Conservation (phyloP, 64 coral and sea anemone species). For the Montipora cactus region DNA sequence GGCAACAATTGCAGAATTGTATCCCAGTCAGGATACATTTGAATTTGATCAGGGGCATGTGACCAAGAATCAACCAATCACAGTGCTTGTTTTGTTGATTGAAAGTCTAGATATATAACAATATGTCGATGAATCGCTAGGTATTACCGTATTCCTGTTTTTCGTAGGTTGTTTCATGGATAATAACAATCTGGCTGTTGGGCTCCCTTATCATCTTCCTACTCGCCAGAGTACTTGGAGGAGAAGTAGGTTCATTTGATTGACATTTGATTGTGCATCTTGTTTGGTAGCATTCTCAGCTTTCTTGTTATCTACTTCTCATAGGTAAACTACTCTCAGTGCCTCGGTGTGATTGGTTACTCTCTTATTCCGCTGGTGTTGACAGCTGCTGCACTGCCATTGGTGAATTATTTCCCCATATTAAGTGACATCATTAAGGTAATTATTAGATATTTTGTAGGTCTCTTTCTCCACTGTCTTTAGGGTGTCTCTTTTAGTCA, state of each 20-base stretch:
- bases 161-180: conserved; percentile 95
- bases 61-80: too few species aligned
- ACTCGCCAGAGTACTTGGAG: conserved; percentile 94
- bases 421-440: conserved; percentile 85
- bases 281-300: not conserved
- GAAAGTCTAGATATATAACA: too few species aligned
- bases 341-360: conserved; percentile 98
- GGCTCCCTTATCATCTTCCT: conserved; percentile 94
- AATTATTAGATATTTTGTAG: not conserved
- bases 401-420: conserved; percentile 87
- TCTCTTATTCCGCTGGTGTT: conserved; percentile 97
- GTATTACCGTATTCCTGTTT: not conserved
- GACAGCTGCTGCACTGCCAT: conserved; percentile 82
- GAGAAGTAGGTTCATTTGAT: conserved; percentile 71
- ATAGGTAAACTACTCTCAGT: conserved; percentile 97
- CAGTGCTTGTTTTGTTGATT: too few species aligned
- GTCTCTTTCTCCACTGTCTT: too few species aligned
- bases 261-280: not conserved
- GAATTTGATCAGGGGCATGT: too few species aligned
- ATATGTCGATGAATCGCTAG: not conserved
- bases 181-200: conserved; percentile 97
- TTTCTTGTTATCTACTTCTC: not conserved
- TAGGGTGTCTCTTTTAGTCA: too few species aligned
- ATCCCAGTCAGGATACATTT: too few species aligned
- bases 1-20: too few species aligned